These are phyloP conservation scores for Ctenopoma kingsleyae DNA, from an alignment of 2,797 vertebrate genomes.

Conservation along the genomic window DNA sequence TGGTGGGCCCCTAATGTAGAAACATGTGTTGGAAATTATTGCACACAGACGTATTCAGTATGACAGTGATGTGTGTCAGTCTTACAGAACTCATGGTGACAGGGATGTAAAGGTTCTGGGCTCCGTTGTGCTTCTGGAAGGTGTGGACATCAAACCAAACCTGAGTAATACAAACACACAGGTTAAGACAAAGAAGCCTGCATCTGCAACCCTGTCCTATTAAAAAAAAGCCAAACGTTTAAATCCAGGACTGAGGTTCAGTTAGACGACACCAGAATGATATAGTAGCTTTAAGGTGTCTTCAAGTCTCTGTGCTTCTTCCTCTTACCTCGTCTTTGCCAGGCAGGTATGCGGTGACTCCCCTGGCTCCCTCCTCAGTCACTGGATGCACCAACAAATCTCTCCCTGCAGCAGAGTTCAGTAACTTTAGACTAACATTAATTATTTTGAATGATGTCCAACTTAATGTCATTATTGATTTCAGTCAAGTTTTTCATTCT, in stretches of 20 bases:
- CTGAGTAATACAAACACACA: slow-evolving; percentile 70
- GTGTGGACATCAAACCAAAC: slow-evolving; percentile 91
- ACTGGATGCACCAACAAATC: slow-evolving; percentile 92
- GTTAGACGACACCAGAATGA: not conserved
- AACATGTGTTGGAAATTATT: not conserved
- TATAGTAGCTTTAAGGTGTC: not conserved
- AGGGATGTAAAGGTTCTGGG: slow-evolving; percentile 90
- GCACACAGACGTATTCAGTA: not conserved
- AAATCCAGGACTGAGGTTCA: too few species aligned
- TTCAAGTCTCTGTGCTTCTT: not conserved
- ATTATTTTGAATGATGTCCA: not conserved
- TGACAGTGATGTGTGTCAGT: not conserved
- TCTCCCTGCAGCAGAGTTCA: slow-evolving; percentile 79
- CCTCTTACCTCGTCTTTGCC: slow-evolving; percentile 88
- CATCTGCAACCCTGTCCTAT: not conserved
- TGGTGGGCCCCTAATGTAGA: not conserved
- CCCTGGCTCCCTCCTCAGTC: slow-evolving; percentile 88
- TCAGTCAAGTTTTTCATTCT: not conserved
- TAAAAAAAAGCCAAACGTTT: not conserved
- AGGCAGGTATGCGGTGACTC: slow-evolving; percentile 91
- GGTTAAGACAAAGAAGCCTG: not conserved
- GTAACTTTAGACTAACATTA: not conserved
- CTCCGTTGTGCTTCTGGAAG: slow-evolving; percentile 89
- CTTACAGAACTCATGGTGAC: slow-evolving; percentile 92
- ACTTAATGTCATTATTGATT: not conserved